These are phyloP conservation scores for Chloropsis cyanopogon DNA, from an alignment of 2,113 vertebrate species.

Conservation along the genomic window DNA sequence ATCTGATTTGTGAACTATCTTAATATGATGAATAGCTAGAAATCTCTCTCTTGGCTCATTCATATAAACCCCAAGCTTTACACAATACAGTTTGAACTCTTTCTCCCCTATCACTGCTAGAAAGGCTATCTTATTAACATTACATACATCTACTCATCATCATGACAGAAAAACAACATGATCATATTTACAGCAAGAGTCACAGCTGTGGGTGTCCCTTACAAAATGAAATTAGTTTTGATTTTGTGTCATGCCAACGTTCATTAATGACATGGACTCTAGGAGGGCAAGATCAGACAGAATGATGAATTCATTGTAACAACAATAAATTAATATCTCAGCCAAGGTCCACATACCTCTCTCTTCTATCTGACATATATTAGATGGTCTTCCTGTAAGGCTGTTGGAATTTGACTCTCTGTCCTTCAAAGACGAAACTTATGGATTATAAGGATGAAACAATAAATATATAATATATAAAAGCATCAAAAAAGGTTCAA, in stretches of 20 bases:
- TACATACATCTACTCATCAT: slow-evolving; percentile 4
- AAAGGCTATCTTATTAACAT: slow-evolving; percentile 44
- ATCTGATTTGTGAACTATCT: not conserved
- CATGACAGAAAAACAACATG: slow-evolving; percentile 56
- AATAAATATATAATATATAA: not conserved
- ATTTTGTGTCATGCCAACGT: slow-evolving; percentile 72
- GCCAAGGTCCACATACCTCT: not conserved
- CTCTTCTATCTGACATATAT: not conserved
- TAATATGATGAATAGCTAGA: not conserved
- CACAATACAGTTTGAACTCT: not conserved
- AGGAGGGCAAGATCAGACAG: slow-evolving; percentile 26
- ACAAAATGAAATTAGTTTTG: slow-evolving; percentile 73
- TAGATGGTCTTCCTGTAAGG: not conserved
- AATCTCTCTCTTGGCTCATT: not conserved
- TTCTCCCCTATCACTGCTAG: not conserved
- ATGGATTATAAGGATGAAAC: not conserved
- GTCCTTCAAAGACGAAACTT: not conserved
- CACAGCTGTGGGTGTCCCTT: slow-evolving; percentile 62
- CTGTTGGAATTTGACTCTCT: not conserved
- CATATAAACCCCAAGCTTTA: not conserved
- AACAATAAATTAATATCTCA: not conserved
- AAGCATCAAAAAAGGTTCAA: not conserved
- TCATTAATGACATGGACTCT: slow-evolving; percentile 54
- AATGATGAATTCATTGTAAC: slow-evolving; percentile 45
- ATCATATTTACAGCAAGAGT: slow-evolving; percentile 67